Conservation (phyloP, 2,797 vertebrate genomes). For the Tenualosa thibaudeaui region DNA sequence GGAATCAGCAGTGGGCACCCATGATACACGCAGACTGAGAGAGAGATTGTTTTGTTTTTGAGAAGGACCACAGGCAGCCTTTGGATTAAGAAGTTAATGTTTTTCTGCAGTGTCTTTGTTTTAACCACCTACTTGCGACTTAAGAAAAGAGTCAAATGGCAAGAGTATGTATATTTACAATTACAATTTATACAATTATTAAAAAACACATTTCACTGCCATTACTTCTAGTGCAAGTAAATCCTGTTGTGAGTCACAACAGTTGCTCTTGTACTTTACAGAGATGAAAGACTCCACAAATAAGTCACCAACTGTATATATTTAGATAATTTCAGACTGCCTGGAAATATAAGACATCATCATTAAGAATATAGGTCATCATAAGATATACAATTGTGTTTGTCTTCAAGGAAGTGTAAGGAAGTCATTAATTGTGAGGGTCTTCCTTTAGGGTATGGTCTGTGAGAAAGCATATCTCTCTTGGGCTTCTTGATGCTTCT, state of each 20-base stretch:
- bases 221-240: neutral
- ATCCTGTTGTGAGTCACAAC: neutral
- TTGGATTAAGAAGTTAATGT: neutral
- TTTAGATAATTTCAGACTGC: neutral
- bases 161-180: neutral
- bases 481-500: neutral
- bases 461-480: neutral
- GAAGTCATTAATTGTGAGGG: neutral
- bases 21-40: neutral
- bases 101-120: neutral
- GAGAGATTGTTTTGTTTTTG: neutral
- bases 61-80: neutral
- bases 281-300: neutral
- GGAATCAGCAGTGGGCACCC: neutral
- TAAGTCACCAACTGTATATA: constrained; percentile 11
- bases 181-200: constrained; percentile 12
- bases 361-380: neutral
- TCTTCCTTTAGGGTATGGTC: neutral
- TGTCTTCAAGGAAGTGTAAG: neutral
- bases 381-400: neutral
- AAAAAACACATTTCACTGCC: constrained; percentile 21
- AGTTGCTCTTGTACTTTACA: neutral
- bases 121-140: neutral
- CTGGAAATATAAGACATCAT: neutral
- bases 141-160: neutral